Evolutionary conservation across 2,797 vertebrate species (phyloP), one percentile per base, ranked within the genome.

Genomic region (Phyllotis vaccarum): DNA sequence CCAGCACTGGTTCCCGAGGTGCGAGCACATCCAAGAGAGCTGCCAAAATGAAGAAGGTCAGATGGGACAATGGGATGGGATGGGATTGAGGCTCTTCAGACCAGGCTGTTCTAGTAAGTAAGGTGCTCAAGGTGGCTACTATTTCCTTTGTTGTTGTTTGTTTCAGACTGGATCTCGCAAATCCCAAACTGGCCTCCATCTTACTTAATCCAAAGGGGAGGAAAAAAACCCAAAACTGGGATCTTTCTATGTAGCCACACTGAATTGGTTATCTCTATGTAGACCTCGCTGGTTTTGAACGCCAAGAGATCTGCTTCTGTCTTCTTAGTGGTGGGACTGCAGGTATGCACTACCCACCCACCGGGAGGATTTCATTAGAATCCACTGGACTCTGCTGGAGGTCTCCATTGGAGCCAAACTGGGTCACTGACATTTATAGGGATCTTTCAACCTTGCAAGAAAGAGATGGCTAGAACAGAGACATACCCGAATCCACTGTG

Each of bases 401-500:
- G 29, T 34, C 37, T 0, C 72, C 5, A 40, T 27, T 60, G 72
- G 52, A 58, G 2, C 83, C 52, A 22, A 5, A 52, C 0, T 37
- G 21, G 34, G 16, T 29, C 79, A 19, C 46, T 86, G 64, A 12
- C 19, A 43, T 19, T n/a, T 52, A 58, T 1, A 2, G 68, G 80
- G 46, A 87, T 21, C 8, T 70, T 80, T 52, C 93, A 52, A 12
- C 11, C 60, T 31, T 34, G 19, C n/a, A 31, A 31, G 37, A 19
- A 37, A 34, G 91, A 72, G n/a, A 49, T 12, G 13, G 3, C 6
- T 12, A 40, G 56, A n/a, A 24, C 11, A 34, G 52, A 78, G 21
- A 83, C 86, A 9, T 94, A 98, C 98, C 98, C 37, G 96, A 75
- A 52, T 86, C 43, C 80, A 96, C 46, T 7, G 5, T 6, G 43